A percentile compares a stretch with the other conserved stretches of the same genome.
Evolutionary conservation across 2,888 invertebrate genomes (phyloP).

Genomic region (Dorcus hopei): DNA sequence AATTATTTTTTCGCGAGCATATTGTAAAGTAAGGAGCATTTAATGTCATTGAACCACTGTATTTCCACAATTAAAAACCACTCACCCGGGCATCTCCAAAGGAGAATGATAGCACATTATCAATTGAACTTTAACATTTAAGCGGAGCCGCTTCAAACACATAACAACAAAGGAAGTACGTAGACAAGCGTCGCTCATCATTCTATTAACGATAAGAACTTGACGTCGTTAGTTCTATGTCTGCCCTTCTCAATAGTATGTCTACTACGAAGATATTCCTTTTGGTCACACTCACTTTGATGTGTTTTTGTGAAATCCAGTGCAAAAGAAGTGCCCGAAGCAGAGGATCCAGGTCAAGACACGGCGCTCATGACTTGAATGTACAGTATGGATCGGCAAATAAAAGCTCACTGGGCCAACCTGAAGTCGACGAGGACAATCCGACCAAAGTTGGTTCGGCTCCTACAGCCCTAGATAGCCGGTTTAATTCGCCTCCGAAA

Average conservation of each 20-base stretch:
- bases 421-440: not conserved
- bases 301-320: not conserved
- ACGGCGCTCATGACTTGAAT: too few species aligned
- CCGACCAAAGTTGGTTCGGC: not conserved
- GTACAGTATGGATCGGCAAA: not conserved
- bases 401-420: not conserved
- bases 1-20: too few species aligned
- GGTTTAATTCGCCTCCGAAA: not conserved
- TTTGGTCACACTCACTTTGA: not conserved
- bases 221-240: too few species aligned
- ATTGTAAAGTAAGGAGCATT: too few species aligned
- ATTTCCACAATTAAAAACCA: too few species aligned
- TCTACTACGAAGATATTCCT: too few species aligned
- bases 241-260: too few species aligned
- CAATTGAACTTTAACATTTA: not conserved
- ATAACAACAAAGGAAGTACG: slow-evolving; percentile 2
- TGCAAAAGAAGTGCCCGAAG: slow-evolving; percentile 1
- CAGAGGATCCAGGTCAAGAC: not conserved
- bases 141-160: not conserved
- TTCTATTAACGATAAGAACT: slow-evolving; percentile 9
- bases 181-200: slow-evolving; percentile 8
- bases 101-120: not conserved
- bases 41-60: too few species aligned
- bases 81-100: too few species aligned
- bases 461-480: slow-evolving; percentile 5